Evolutionary conservation across 1,140 invertebrate species (phyloP).

Genomic region (Akabosia matsudoensis): DNA sequence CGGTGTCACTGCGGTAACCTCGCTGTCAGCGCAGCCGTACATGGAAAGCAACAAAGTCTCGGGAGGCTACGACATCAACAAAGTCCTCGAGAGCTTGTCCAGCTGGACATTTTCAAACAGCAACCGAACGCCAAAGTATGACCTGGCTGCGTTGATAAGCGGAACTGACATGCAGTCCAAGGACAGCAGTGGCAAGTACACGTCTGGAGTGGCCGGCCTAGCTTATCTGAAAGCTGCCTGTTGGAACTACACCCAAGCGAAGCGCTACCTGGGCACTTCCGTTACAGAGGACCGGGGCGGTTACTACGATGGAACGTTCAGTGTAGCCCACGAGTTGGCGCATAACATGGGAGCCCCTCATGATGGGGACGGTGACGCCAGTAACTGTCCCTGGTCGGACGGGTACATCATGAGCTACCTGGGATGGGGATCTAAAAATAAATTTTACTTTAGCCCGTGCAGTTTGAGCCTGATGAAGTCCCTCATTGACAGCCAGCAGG

Average conservation of each 20-base stretch:
- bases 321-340: constrained; percentile 46
- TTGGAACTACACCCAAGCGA: background rate
- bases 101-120: constrained; percentile 39
- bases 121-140: constrained; percentile 22
- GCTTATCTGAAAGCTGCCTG: constrained; percentile 36
- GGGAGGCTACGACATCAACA: constrained; percentile 30
- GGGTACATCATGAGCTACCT: constrained; percentile 40
- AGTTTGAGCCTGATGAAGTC: constrained; percentile 33
- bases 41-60: constrained; percentile 34
- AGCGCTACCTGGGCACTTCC: constrained; percentile 32
- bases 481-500: constrained; percentile 18
- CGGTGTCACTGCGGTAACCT: constrained; percentile 36
- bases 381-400: constrained; percentile 19
- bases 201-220: constrained; percentile 27
- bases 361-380: constrained; percentile 39
- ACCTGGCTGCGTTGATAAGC: constrained; percentile 39
- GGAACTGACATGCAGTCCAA: constrained; percentile 34
- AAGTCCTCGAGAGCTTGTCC: constrained; percentile 31
- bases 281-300: constrained; percentile 44
- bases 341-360: constrained; percentile 46
- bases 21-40: constrained; percentile 32
- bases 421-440: constrained; percentile 28
- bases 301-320: constrained; percentile 44
- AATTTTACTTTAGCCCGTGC: constrained; percentile 36
- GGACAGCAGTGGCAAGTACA: constrained; percentile 29